phyloP scores from a whole-genome alignment of 2,888 invertebrate genomes.

The Nemurella pictetii region DNA sequence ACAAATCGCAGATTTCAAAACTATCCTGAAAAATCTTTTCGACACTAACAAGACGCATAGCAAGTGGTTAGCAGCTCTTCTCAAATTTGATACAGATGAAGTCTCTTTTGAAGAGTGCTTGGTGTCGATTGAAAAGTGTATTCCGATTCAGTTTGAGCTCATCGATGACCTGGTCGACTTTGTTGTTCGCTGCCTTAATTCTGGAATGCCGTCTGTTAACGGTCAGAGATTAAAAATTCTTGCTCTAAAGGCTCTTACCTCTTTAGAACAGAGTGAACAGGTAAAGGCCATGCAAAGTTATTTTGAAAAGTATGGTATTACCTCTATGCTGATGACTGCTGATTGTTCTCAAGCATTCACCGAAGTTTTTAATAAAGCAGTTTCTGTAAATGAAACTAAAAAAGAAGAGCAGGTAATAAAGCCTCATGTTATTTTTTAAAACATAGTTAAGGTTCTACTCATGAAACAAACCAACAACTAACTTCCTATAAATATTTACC shows the following conservation, averaged over 20 bases:
- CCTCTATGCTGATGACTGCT: neutral
- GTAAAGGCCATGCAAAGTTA: neutral
- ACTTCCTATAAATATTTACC: too few species aligned
- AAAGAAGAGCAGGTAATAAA: neutral
- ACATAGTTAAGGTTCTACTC: neutral
- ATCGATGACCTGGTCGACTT: conserved; percentile 28
- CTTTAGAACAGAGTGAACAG: neutral
- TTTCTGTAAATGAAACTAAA: neutral
- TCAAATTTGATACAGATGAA: conserved; percentile 27
- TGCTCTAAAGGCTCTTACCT: neutral
- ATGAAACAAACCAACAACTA: too few species aligned
- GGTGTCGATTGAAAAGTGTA: conserved; percentile 29
- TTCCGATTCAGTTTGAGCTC: conserved; percentile 33
- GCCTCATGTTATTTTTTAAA: neutral
- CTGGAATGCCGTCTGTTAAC: neutral
- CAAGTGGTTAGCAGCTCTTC: conserved; percentile 40
- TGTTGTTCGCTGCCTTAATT: neutral
- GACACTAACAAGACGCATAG: conserved; percentile 30
- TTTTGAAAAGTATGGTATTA: neutral
- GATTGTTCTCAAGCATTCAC: neutral
- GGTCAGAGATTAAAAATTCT: neutral
- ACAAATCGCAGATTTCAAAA: conserved; percentile 33
- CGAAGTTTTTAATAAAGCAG: conserved; percentile 21
- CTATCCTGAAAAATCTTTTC: conserved; percentile 33
- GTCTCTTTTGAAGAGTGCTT: conserved; percentile 14